phyloP scores from a whole-genome alignment of 2,797 vertebrate genomes.

The Sebastolobus alascanus region DNA sequence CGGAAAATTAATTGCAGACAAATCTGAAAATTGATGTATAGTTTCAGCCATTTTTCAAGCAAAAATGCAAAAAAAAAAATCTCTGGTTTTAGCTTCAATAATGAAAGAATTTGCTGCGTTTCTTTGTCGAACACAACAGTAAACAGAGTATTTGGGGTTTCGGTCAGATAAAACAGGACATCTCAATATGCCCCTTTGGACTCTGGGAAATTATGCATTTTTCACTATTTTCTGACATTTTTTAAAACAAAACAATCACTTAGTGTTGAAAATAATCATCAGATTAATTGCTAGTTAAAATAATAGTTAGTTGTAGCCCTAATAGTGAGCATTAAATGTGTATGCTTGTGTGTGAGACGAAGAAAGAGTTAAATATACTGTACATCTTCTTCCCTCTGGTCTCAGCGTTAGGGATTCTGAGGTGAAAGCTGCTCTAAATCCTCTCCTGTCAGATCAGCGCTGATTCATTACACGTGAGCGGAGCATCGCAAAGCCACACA shows the following conservation, averaged over 20 bases:
- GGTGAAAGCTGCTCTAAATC: slow-evolving; percentile 50
- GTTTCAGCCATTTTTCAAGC: neutral
- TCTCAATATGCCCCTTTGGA: neutral
- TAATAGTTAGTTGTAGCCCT: neutral
- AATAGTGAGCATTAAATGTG: neutral
- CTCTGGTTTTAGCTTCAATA: neutral
- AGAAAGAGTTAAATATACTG: neutral
- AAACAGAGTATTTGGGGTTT: neutral
- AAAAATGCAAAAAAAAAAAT: neutral
- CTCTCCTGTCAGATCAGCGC: slow-evolving; percentile 38
- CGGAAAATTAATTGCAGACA: neutral
- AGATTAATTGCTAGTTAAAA: neutral
- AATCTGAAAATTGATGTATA: neutral
- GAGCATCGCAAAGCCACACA: slow-evolving; percentile 46
- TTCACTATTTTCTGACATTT: neutral
- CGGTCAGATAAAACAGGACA: no score
- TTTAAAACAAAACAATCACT: neutral
- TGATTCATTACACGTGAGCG: slow-evolving; percentile 58
- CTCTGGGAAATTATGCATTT: neutral
- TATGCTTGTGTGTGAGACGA: neutral
- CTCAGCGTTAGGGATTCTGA: slow-evolving; percentile 13
- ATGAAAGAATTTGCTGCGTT: neutral
- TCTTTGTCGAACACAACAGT: neutral
- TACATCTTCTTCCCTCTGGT: slow-evolving; percentile 1
- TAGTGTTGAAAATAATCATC: neutral